A percentile compares a stretch with the other conserved stretches of the same genome.
Evolutionary conservation across 1,140 invertebrate species (phyloP).

Genomic region (Dendrolimus punctatus): DNA sequence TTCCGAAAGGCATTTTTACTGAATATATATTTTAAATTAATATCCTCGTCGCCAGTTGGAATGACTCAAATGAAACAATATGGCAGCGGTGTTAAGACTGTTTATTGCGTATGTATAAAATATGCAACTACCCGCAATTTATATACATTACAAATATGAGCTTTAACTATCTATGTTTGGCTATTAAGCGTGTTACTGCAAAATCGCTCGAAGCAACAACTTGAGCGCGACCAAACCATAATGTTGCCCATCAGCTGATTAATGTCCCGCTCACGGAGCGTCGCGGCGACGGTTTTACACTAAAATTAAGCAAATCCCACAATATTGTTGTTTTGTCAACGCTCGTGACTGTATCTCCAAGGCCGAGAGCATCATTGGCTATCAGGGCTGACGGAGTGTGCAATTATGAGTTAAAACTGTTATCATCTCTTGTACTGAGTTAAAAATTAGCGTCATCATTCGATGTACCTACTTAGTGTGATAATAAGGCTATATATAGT

Average conservation of each 20-base stretch:
- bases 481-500: too few species aligned
- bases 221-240: slow-evolving; percentile 4
- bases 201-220: not conserved
- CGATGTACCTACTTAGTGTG: too few species aligned
- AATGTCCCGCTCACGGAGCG: slow-evolving; percentile 22
- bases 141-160: too few species aligned
- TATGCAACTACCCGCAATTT: too few species aligned
- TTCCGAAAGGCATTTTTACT: too few species aligned
- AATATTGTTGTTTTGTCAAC: slow-evolving; percentile 38
- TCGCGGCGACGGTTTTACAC: slow-evolving; percentile 28
- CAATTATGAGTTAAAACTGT: not conserved
- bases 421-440: not conserved
- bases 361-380: slow-evolving; percentile 24
- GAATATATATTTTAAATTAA: too few species aligned
- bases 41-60: too few species aligned
- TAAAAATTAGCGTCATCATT: not conserved
- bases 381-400: slow-evolving; percentile 18
- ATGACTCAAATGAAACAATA: too few species aligned
- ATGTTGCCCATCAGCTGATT: slow-evolving; percentile 22
- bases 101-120: too few species aligned
- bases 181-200: too few species aligned
- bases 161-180: too few species aligned
- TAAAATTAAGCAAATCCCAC: slow-evolving; percentile 41
- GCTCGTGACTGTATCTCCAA: slow-evolving; percentile 40
- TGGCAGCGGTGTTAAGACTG: too few species aligned